Conservation (phyloP, 2,797 vertebrate genomes). For the Triplophysa bombifrons region DNA sequence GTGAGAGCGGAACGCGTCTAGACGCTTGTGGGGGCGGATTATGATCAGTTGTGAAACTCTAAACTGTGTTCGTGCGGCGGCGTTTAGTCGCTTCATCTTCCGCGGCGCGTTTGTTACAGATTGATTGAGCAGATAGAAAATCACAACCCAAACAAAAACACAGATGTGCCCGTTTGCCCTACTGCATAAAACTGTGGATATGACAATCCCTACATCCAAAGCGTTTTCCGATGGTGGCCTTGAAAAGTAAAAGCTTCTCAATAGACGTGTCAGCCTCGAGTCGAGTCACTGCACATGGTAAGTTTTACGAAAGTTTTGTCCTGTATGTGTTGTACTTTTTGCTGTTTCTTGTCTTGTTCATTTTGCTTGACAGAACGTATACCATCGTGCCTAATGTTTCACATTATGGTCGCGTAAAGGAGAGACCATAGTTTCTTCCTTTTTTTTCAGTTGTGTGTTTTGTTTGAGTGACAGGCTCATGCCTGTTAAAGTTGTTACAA, state of each 20-base stretch:
- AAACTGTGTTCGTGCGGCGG: background rate
- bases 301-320: slow-evolving; percentile 35
- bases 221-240: slow-evolving; percentile 14
- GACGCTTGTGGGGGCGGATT: slow-evolving; percentile 38
- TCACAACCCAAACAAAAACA: background rate
- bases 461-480: background rate
- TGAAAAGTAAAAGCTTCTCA: background rate
- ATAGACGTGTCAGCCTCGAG: slow-evolving; percentile 8
- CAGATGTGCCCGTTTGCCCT: background rate
- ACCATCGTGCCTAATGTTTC: background rate
- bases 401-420: background rate
- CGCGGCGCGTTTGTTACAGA: background rate
- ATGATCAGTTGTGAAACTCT: slow-evolving; percentile 26
- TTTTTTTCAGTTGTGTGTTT: background rate
- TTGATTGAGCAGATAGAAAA: slow-evolving; percentile 6
- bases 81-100: slow-evolving; percentile 24
- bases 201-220: slow-evolving; percentile 10
- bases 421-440: background rate
- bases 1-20: background rate
- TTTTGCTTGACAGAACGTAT: background rate
- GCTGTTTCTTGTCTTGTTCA: background rate
- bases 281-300: slow-evolving; percentile 37
- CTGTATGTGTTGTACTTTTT: background rate
- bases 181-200: slow-evolving; percentile 2
- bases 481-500: background rate